phyloP scores from a whole-genome alignment of 2,797 vertebrate species.

The Nannoperca obscura region DNA sequence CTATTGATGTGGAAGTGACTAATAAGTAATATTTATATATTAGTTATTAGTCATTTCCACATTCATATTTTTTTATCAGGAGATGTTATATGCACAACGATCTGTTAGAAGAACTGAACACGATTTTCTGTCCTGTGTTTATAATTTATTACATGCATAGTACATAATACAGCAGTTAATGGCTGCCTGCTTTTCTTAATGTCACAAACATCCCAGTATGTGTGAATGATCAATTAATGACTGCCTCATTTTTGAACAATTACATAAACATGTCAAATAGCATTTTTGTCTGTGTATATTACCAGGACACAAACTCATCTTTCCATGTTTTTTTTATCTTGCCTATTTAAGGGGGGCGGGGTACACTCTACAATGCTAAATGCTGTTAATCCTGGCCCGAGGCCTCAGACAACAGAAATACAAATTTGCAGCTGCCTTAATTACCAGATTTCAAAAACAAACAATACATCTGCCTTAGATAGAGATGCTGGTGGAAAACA shows the following conservation, averaged over 20 bases:
- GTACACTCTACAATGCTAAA: slow-evolving; percentile 79
- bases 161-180: background rate
- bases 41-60: slow-evolving; percentile 28
- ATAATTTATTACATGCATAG: background rate
- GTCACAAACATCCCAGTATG: slow-evolving; percentile 6
- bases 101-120: slow-evolving; percentile 18
- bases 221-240: slow-evolving; percentile 45
- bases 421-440: slow-evolving; percentile 84
- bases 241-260: slow-evolving; percentile 44
- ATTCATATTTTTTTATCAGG: slow-evolving; percentile 13
- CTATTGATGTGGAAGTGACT: background rate
- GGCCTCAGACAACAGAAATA: slow-evolving; percentile 84
- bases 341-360: slow-evolving; percentile 72
- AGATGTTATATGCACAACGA: slow-evolving; percentile 6
- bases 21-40: slow-evolving; percentile 2
- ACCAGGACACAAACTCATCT: slow-evolving; percentile 69
- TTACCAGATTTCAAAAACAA: slow-evolving; percentile 84
- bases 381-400: slow-evolving; percentile 82
- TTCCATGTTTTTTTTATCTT: slow-evolving; percentile 70
- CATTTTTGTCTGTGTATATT: slow-evolving; percentile 43
- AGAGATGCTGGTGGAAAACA: slow-evolving; percentile 78
- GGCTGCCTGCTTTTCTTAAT: slow-evolving; percentile 9
- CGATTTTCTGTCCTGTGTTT: slow-evolving; percentile 6
- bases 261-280: slow-evolving; percentile 55
- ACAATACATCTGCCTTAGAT: slow-evolving; percentile 79